Evolutionary conservation across 2,888 invertebrate species (phyloP), one percentile per base, ranked within the genome.

Genomic region (Drosophila barbarae): DNA sequence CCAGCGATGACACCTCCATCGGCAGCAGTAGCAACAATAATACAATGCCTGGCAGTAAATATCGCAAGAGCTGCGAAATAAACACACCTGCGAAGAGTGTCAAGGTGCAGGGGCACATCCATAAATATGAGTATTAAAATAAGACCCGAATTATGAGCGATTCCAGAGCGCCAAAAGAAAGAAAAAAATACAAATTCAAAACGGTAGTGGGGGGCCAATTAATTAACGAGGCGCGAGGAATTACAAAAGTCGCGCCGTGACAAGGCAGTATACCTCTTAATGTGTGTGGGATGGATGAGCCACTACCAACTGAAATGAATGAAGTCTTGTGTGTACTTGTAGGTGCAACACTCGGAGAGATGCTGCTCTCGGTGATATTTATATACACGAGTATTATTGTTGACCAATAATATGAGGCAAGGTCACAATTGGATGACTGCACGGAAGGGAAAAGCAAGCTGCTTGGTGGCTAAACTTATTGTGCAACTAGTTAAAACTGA

Each of bases 141-240:
- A 51, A 38, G 56, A 59, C 49, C 30, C n/a, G 7, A 57, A 58
- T 26, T 49, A 18, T 36, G 39, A 57, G 72, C 51, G 66, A 57
- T 60, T 71, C 44, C 56, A 42, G 66, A 50, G 64, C 46, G 41
- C 35, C 13, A 42, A 42, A 26, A 26, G 7, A 21, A 52, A 23
- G 56, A 42, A 44, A 64, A 8, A 42, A 44, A 64, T 5, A 15
- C 10, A 28, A 6, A 15, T 53, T 52, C 71, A 50, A 54, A 74
- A 61, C 75, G 49, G 66, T 66, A 56, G 68, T 61, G 28, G 53
- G 53, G 53, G 26, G 59, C 39, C 59, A 70, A 75, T 77, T 75
- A 75, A 73, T 77, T 75, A 77, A 80, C 69, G 75, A 70, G 77
- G 71, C 58, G 51, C 53, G 23, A 36, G 42, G 35, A 51, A 51